These are phyloP conservation scores for Noctua fimbriata DNA, from an alignment of 2,888 invertebrate genomes.

Conservation along the genomic window DNA sequence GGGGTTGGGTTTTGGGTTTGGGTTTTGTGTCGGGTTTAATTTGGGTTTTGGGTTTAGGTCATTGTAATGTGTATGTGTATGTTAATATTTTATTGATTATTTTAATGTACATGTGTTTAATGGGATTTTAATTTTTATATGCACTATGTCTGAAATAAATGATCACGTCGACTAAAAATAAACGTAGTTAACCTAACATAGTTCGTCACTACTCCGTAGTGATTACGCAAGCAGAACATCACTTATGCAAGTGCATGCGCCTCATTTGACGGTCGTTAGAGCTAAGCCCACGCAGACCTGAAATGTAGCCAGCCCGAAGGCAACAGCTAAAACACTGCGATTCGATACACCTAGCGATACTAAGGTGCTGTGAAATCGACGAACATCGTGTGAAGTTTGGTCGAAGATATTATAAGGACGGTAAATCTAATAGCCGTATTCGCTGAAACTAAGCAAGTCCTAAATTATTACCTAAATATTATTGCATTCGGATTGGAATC, in stretches of 20 bases:
- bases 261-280: slow-evolving; percentile 88
- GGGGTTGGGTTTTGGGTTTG: too few relatives aligned
- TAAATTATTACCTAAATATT: not conserved
- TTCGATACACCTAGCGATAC: slow-evolving; percentile 55
- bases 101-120: too few relatives aligned
- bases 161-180: slow-evolving; percentile 22
- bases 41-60: too few relatives aligned
- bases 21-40: too few relatives aligned
- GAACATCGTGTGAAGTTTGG: slow-evolving; percentile 34
- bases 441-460: not conserved
- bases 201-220: slow-evolving; percentile 62
- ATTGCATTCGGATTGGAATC: not conserved
- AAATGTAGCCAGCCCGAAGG: slow-evolving; percentile 55
- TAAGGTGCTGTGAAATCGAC: slow-evolving; percentile 52
- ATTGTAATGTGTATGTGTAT: too few relatives aligned
- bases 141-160: too few relatives aligned
- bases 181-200: slow-evolving; percentile 5
- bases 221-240: slow-evolving; percentile 86
- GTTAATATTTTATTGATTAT: too few relatives aligned
- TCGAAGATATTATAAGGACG: not conserved
- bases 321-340: slow-evolving; percentile 46
- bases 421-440: not conserved
- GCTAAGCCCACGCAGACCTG: slow-evolving; percentile 59
- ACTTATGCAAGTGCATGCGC: slow-evolving; percentile 86
- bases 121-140: too few relatives aligned